Percentiles rank a stretch among this genome's conserved stretches.
Conservation (phyloP, 2,797 vertebrate species). For the Basileuterus tristriatus region DNA sequence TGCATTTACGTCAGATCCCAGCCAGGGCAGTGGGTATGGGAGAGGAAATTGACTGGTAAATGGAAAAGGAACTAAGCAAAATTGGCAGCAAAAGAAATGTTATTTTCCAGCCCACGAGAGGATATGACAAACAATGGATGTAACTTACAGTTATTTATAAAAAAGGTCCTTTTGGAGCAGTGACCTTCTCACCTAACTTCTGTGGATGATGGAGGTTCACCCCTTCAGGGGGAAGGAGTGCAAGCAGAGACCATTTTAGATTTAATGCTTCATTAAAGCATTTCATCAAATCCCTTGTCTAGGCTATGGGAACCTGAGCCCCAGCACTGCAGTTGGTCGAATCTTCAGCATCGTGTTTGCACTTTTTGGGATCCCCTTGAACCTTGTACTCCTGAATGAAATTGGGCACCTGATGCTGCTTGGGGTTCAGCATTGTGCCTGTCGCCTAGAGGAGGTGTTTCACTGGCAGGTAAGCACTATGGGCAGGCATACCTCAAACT, state of each 20-base stretch:
- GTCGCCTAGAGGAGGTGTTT: conserved; percentile 71
- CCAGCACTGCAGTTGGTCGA: conserved; percentile 79
- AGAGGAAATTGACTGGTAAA: conserved; percentile 51
- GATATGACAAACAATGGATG: conserved; percentile 59
- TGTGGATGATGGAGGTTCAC: not conserved
- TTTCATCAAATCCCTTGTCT: not conserved
- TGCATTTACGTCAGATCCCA: conserved; percentile 35
- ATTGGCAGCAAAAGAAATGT: conserved; percentile 28
- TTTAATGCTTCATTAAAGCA: not conserved
- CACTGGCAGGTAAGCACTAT: conserved; percentile 76
- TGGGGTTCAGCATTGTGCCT: conserved; percentile 78
- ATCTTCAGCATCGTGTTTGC: conserved; percentile 93
- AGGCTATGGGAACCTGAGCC: conserved; percentile 92
- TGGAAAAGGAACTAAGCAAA: conserved; percentile 49
- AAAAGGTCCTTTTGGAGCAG: conserved; percentile 3
- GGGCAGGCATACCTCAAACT: not conserved
- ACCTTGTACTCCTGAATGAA: conserved; percentile 86
- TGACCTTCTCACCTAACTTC: not conserved
- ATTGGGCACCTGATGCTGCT: conserved; percentile 88
- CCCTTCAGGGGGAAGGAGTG: not conserved
- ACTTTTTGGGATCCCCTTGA: conserved; percentile 90
- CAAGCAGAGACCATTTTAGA: not conserved
- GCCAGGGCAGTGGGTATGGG: not conserved
- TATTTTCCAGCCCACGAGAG: conserved; percentile 40
- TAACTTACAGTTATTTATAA: conserved; percentile 48